phyloP scores from a whole-genome alignment of 2,113 vertebrate species.

The Procavia capensis region DNA sequence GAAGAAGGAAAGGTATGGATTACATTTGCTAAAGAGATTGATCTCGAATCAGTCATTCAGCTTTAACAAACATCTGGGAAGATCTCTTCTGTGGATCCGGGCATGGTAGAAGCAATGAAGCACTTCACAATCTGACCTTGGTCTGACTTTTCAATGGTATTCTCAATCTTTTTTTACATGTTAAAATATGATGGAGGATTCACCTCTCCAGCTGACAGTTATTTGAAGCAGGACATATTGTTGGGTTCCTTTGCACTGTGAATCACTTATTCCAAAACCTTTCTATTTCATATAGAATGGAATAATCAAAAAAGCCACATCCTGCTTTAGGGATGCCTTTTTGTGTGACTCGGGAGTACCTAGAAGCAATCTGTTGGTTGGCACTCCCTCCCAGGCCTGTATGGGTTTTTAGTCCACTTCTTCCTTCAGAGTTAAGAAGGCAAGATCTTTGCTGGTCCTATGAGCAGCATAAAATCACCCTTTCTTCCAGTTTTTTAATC shows the following conservation, averaged over 20 bases:
- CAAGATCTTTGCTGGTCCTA: constrained; percentile 20
- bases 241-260: neutral
- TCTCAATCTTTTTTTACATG: neutral
- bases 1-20: neutral
- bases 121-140: neutral
- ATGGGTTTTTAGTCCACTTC: neutral
- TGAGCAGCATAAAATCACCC: constrained; percentile 49
- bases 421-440: neutral
- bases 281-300: neutral
- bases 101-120: neutral
- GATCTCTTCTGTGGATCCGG: neutral
- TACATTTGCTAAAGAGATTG: neutral
- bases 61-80: neutral
- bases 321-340: neutral
- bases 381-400: neutral
- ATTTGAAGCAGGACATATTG: neutral
- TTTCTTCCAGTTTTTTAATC: constrained; percentile 63
- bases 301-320: neutral
- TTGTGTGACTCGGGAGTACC: neutral
- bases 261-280: neutral
- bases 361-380: neutral
- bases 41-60: neutral
- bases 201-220: neutral
- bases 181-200: neutral
- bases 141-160: neutral